These are phyloP conservation scores for Anarrhichthys ocellatus DNA, from an alignment of 2,113 vertebrate genomes.

Conservation along the genomic window DNA sequence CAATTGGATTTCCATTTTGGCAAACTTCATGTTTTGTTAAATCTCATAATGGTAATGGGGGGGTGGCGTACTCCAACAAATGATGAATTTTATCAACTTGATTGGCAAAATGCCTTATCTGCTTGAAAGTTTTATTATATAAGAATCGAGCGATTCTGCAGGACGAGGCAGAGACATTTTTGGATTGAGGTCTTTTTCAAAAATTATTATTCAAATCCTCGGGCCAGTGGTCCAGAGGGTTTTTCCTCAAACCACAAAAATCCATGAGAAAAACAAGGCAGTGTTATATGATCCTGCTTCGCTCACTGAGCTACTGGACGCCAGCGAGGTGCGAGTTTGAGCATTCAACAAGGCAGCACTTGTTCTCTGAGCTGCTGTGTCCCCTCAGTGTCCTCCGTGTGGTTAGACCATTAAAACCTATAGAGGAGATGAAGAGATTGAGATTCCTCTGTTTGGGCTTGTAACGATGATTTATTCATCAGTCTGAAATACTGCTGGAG, in stretches of 20 bases:
- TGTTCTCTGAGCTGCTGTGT: constrained; percentile 62
- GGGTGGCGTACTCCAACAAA: not conserved
- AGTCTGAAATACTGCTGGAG: constrained; percentile 16
- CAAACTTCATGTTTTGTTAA: not conserved
- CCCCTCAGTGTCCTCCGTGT: constrained; percentile 53
- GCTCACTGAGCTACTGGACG: constrained; percentile 43
- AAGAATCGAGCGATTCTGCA: not conserved
- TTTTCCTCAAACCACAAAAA: constrained; percentile 69
- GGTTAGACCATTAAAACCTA: constrained; percentile 54
- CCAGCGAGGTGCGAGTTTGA: constrained; percentile 55
- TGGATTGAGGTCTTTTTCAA: constrained; percentile 10
- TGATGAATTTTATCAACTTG: constrained; percentile 14
- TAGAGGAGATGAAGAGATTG: constrained; percentile 44
- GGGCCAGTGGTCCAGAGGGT: constrained; percentile 46
- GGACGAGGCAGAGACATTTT: constrained; percentile 38
- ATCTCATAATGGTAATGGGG: constrained; percentile 21
- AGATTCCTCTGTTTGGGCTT: constrained; percentile 47
- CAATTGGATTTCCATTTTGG: constrained; percentile 31
- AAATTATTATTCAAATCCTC: constrained; percentile 22
- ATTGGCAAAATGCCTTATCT: not conserved
- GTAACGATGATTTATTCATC: constrained; percentile 52
- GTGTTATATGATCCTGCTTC: constrained; percentile 53
- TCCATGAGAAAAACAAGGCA: constrained; percentile 64
- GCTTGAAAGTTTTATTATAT: not conserved
- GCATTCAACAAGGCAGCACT: constrained; percentile 64